Percentiles rank a stretch among this genome's conserved stretches.
phyloP scores from a whole-genome alignment of 2,888 invertebrate genomes.

The Atrina japonica region DNA sequence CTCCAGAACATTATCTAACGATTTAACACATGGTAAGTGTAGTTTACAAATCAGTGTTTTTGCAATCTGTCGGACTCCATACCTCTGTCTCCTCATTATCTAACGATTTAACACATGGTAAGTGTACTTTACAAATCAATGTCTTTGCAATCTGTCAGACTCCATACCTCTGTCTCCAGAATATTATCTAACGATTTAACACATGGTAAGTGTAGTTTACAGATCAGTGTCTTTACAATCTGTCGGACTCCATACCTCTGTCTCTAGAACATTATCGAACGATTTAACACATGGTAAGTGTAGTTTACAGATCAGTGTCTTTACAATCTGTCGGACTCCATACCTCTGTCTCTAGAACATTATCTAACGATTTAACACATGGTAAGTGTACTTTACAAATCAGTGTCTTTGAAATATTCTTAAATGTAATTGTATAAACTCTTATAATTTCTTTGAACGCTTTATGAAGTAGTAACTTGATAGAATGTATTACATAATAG shows the following conservation, averaged over 20 bases:
- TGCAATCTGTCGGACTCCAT: too few relatives aligned
- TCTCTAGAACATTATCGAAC: too few relatives aligned
- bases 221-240: too few relatives aligned
- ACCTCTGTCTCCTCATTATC: too few relatives aligned
- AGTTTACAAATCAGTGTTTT: too few relatives aligned
- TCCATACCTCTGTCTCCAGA: conserved; percentile 37
- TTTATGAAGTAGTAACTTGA: too few relatives aligned
- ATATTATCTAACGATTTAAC: conserved; percentile 17
- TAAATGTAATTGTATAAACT: too few relatives aligned
- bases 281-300: neutral
- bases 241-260: too few relatives aligned
- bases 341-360: conserved; percentile 31
- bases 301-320: too few relatives aligned
- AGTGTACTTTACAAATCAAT: neutral
- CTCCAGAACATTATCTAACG: conserved; percentile 19
- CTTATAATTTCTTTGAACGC: too few relatives aligned
- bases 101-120: neutral
- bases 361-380: conserved; percentile 17
- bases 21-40: conserved; percentile 30
- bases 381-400: conserved; percentile 33
- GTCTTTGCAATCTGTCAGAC: conserved; percentile 50
- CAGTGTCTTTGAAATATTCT: too few relatives aligned
- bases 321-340: conserved; percentile 50
- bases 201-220: conserved; percentile 32
- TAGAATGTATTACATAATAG: too few relatives aligned